Base-by-base conservation (phyloP, 2,888 invertebrate species). In the Cheiracanthium punctorium region DNA sequence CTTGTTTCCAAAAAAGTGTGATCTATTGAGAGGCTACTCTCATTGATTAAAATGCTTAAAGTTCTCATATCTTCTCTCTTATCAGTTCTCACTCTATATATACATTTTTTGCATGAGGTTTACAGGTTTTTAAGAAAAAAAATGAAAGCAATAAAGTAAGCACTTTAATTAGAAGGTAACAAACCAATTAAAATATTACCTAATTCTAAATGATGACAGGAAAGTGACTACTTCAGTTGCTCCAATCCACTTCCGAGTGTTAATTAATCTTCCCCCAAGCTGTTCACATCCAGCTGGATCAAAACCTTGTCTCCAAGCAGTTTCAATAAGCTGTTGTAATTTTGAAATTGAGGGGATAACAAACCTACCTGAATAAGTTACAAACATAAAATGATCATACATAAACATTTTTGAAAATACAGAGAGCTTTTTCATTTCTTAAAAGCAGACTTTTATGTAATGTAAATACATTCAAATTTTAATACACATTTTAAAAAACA, bases 241-340 rank as follows among this genome's bases (percentile, higher is more conserved):
- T 5, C 97, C 97, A 89, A 97, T 97, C 97, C 97, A 97, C 91
- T 97, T 97, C 88, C 96, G 93, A 0, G 97, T 97, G 91, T 96
- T 96, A 89, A 95, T 94, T 29, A 97, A 92, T 89, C 95, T 94
- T 37, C 95, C 95, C 14, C 96, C 96, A 1, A 97, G 93, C 91
- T 97, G 97, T 90, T 96, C 96, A 24, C 95, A 95, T 30, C 97
- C 97, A 93, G 96, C 93, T 5, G 94, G 93, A 91, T 96, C 96
- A 91, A 96, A 96, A 28, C 96, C 96, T 90, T 94, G 94, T 32
- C 94, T 93, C 96, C 96, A 96, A 0, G 96, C 96, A 89, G 95
- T 94, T 91, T 97, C 97, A 29, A 97, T 96, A 89, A 96, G 94
- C 88, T 94, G 93, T 92, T 97, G 97, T 82, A 97, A 93, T 80